Evolutionary conservation across 2,113 vertebrate genomes (phyloP).

Genomic region (Charadrius vociferus): DNA sequence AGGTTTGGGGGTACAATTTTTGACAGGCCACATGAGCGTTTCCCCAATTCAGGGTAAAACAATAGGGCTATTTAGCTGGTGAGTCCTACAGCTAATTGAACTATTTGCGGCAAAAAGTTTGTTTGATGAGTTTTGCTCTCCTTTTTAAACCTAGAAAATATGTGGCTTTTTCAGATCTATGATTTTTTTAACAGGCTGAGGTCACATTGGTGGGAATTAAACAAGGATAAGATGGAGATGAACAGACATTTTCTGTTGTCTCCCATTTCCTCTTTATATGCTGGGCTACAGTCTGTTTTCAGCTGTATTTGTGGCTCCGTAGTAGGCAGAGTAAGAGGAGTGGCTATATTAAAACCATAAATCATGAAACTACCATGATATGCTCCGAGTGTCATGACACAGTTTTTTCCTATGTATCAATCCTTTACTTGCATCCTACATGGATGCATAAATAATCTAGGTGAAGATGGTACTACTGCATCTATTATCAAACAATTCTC

Average conservation of each 20-base stretch:
- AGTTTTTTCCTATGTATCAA: background rate
- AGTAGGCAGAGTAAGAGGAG: background rate
- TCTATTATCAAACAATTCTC: background rate
- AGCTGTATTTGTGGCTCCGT: background rate
- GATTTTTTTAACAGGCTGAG: background rate
- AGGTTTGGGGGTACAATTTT: background rate
- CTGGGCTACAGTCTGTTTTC: background rate
- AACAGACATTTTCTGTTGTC: background rate
- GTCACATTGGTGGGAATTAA: background rate
- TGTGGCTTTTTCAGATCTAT: background rate
- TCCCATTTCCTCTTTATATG: background rate
- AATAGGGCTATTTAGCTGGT: background rate
- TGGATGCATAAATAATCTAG: background rate
- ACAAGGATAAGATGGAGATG: background rate
- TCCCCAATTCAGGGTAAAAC: background rate
- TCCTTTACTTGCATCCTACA: background rate
- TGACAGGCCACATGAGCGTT: background rate
- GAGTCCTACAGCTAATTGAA: background rate
- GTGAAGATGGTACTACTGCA: background rate
- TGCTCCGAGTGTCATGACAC: background rate
- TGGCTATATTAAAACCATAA: constrained; percentile 33
- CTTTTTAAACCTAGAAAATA: background rate
- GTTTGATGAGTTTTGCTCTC: background rate
- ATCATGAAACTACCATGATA: background rate
- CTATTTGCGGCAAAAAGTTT: background rate